Conservation (phyloP, 2,113 vertebrate species). For the Empidonax alnorum region DNA sequence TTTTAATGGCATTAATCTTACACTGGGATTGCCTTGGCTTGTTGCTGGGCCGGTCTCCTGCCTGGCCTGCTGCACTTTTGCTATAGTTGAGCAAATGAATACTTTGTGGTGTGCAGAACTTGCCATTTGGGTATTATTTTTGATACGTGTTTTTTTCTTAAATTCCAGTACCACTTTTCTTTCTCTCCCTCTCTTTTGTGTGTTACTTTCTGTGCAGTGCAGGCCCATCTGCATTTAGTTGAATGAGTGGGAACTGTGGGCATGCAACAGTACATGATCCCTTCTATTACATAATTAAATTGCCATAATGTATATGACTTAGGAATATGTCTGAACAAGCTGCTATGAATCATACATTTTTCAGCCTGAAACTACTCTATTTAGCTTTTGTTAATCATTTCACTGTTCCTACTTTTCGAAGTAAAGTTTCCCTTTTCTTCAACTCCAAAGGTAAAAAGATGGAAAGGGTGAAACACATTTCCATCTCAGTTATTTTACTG, state of each 20-base stretch:
- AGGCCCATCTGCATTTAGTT: constrained; percentile 1
- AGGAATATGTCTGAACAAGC: constrained; percentile 51
- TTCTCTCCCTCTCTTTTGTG: background rate
- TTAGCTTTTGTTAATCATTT: constrained; percentile 47
- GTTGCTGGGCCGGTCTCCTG: constrained; percentile 26
- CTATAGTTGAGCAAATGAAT: background rate
- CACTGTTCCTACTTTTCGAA: background rate
- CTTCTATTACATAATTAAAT: constrained; percentile 63
- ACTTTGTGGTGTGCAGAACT: background rate
- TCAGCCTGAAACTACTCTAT: constrained; percentile 31
- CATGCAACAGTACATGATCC: constrained; percentile 20
- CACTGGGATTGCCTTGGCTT: constrained; percentile 43
- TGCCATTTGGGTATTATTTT: background rate
- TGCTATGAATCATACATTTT: constrained; percentile 49
- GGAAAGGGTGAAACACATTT: background rate
- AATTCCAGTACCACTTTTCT: background rate
- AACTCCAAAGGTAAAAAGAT: background rate
- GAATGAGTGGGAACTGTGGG: constrained; percentile 40
- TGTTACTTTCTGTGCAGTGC: background rate
- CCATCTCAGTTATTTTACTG: background rate
- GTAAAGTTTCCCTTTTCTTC: background rate
- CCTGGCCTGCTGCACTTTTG: background rate
- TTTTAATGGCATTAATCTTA: constrained; percentile 42
- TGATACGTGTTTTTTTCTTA: background rate
- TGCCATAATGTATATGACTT: constrained; percentile 40